Conservation (phyloP, 1,140 invertebrate species). For the Holcopasites calliopsidis region DNA sequence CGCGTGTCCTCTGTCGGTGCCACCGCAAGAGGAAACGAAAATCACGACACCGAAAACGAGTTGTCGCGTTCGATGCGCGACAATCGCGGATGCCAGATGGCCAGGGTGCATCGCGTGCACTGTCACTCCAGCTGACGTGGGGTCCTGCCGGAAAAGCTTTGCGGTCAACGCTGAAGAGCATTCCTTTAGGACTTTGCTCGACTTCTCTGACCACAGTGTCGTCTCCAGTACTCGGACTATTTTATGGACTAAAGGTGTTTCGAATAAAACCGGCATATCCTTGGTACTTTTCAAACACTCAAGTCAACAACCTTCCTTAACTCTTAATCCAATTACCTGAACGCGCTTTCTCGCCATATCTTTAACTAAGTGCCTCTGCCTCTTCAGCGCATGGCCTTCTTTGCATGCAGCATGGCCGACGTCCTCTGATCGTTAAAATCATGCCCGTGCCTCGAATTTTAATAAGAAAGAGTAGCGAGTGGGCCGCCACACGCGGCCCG, state of each 20-base stretch:
- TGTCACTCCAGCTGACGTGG: constrained; percentile 69
- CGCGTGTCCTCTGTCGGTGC: constrained; percentile 56
- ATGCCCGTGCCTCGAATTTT: constrained; percentile 35
- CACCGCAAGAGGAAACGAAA: constrained; percentile 50
- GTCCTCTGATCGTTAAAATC: constrained; percentile 37
- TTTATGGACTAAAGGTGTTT: neutral
- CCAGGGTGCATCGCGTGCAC: constrained; percentile 66
- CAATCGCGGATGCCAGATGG: constrained; percentile 69
- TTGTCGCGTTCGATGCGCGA: constrained; percentile 58
- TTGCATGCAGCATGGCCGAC: no score
- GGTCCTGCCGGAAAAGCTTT: constrained; percentile 68
- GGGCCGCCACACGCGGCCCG: neutral
- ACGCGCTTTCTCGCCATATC: neutral
- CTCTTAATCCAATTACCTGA: neutral
- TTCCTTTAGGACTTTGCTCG: constrained; percentile 58
- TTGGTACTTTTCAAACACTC: no score
- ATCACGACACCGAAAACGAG: constrained; percentile 41
- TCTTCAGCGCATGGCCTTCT: neutral
- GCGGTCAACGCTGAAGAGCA: constrained; percentile 61
- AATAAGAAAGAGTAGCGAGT: constrained; percentile 8
- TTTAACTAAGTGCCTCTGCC: constrained; percentile 3
- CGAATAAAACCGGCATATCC: neutral
- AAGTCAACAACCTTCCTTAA: neutral
- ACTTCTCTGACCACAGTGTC: constrained; percentile 45
- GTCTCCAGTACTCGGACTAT: neutral